These are phyloP conservation scores for Vireo altiloquus DNA, from an alignment of 2,113 vertebrate genomes.

Conservation along the genomic window DNA sequence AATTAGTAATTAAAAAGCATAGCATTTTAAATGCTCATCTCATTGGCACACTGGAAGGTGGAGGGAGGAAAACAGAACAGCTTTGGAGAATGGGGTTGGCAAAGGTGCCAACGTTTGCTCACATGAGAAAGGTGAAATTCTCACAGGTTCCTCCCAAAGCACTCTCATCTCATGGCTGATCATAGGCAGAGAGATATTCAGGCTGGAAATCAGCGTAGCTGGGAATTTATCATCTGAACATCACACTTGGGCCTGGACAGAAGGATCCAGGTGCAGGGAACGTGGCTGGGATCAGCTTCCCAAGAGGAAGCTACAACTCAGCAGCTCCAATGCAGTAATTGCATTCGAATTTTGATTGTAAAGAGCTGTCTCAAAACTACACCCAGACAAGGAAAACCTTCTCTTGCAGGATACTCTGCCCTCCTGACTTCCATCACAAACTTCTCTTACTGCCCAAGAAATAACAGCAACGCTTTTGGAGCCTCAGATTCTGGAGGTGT, in stretches of 20 bases:
- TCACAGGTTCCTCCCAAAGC: background rate
- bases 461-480: background rate
- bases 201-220: background rate
- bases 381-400: background rate
- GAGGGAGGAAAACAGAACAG: background rate
- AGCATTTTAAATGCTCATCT: constrained; percentile 28
- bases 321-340: background rate
- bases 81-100: background rate
- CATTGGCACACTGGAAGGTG: background rate
- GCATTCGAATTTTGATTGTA: background rate
- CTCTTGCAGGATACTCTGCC: background rate
- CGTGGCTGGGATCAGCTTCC: background rate
- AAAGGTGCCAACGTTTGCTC: background rate
- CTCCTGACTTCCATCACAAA: background rate
- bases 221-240: background rate
- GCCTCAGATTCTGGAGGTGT: background rate
- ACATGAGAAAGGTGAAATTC: constrained; percentile 1
- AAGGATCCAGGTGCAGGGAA: background rate
- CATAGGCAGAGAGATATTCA: background rate
- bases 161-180: background rate
- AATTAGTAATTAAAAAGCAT: constrained; percentile 51
- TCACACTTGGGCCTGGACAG: background rate
- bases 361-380: background rate
- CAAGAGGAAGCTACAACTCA: background rate
- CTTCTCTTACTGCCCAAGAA: background rate